Percentiles rank a stretch among this genome's conserved stretches.
These are phyloP conservation scores for Ailurus styani DNA, from an alignment of 2,113 vertebrate genomes.

Conservation along the genomic window DNA sequence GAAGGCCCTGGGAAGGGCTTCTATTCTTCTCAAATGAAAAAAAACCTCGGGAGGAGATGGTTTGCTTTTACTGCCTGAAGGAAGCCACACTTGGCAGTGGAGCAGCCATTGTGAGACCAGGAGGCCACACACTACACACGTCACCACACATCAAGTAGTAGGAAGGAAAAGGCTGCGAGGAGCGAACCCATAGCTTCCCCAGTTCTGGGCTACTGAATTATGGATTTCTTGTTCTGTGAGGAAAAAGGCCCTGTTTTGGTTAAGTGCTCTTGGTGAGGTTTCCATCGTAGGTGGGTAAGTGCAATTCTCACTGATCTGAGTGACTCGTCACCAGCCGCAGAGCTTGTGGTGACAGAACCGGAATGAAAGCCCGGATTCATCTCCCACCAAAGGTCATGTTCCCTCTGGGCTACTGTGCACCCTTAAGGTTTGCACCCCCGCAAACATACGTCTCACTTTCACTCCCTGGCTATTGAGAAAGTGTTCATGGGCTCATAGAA, in stretches of 20 bases:
- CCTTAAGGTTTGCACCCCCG: neutral
- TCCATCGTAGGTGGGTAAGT: neutral
- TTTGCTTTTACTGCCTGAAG: neutral
- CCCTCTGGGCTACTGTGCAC: neutral
- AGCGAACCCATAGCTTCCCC: neutral
- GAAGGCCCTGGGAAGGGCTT: neutral
- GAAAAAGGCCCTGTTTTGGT: neutral
- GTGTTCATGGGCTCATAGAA: neutral
- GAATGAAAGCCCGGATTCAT: neutral
- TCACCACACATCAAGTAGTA: neutral
- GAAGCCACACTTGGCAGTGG: neutral
- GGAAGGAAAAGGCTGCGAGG: neutral
- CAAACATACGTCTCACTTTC: neutral
- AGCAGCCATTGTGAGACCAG: neutral
- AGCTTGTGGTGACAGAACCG: neutral
- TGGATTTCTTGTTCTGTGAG: neutral
- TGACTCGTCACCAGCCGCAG: neutral
- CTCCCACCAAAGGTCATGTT: accelerated
- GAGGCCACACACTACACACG: neutral
- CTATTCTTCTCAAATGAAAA: neutral
- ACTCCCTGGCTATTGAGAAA: neutral
- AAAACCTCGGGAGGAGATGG: neutral
- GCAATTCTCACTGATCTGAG: neutral
- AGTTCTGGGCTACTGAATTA: neutral
- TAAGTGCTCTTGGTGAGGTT: neutral